Percentiles rank a stretch among this genome's conserved stretches.
Conservation (phyloP, 2,797 vertebrate genomes). For the Paratrypauchen microcephalus region DNA sequence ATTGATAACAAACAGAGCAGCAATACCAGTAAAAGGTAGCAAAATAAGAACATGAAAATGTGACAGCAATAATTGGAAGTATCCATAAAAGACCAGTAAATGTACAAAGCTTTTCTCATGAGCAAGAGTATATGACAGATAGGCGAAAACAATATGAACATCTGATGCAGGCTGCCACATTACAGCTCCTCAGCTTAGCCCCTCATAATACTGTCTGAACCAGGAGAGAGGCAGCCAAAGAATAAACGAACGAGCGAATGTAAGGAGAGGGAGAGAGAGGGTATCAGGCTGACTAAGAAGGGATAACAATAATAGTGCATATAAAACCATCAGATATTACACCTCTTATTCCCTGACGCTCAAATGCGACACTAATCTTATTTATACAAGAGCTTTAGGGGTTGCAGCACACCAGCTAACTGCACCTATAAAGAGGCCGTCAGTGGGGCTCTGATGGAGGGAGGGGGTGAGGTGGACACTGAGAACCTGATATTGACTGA, state of each 20-base stretch:
- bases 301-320: slow-evolving; percentile 82
- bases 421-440: slow-evolving; percentile 68
- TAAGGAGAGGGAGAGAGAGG: slow-evolving; percentile 34
- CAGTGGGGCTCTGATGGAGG: slow-evolving; percentile 56
- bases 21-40: slow-evolving; percentile 35
- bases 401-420: slow-evolving; percentile 67
- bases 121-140: slow-evolving; percentile 43
- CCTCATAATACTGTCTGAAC: slow-evolving; percentile 70
- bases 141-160: slow-evolving; percentile 69
- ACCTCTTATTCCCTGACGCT: slow-evolving; percentile 77
- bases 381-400: slow-evolving; percentile 84
- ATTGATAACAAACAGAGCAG: slow-evolving; percentile 69
- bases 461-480: slow-evolving; percentile 42
- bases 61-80: slow-evolving; percentile 16
- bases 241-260: slow-evolving; percentile 53
- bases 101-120: slow-evolving; percentile 31
- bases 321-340: slow-evolving; percentile 84
- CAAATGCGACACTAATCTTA: slow-evolving; percentile 82
- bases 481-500: slow-evolving; percentile 69
- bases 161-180: slow-evolving; percentile 65
- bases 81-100: slow-evolving; percentile 31
- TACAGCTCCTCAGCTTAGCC: slow-evolving; percentile 74
- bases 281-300: slow-evolving; percentile 75
- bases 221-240: slow-evolving; percentile 52
- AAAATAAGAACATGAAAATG: not conserved